Percentiles rank a stretch among this genome's conserved stretches.
phyloP scores from a whole-genome alignment of 2,797 vertebrate species.

The Diplodus puntazzo region DNA sequence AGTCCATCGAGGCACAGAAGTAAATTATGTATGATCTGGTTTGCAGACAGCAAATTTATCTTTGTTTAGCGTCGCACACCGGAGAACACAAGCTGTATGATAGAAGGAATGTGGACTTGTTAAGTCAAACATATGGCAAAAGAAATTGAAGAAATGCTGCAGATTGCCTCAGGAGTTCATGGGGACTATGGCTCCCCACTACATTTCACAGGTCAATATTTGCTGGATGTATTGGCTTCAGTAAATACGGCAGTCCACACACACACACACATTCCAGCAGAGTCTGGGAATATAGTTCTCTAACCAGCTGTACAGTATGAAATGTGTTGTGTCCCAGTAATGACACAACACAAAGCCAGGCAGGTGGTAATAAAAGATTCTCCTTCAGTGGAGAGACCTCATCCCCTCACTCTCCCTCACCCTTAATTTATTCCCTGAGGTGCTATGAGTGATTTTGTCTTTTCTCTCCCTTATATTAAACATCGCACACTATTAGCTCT shows the following conservation, averaged over 20 bases:
- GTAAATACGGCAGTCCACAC: slow-evolving; percentile 69
- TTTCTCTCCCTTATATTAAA: slow-evolving; percentile 89
- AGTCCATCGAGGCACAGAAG: slow-evolving; percentile 42
- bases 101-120: slow-evolving; percentile 61
- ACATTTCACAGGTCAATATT: slow-evolving; percentile 81
- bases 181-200: slow-evolving; percentile 41
- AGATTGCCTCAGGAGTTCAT: slow-evolving; percentile 62
- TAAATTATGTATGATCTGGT: slow-evolving; percentile 73
- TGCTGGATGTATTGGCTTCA: slow-evolving; percentile 72
- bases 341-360: slow-evolving; percentile 79
- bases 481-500: slow-evolving; percentile 93
- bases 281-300: slow-evolving; percentile 67
- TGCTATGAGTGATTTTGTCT: slow-evolving; percentile 87
- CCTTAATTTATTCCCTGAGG: slow-evolving; percentile 93
- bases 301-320: slow-evolving; percentile 62
- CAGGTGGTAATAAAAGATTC: slow-evolving; percentile 90
- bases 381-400: slow-evolving; percentile 88
- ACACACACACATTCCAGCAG: slow-evolving; percentile 64
- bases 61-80: slow-evolving; percentile 58
- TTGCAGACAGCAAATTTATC: slow-evolving; percentile 59
- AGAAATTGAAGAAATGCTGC: slow-evolving; percentile 58
- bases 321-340: slow-evolving; percentile 73
- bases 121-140: slow-evolving; percentile 74
- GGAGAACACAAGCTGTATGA: slow-evolving; percentile 54
- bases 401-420: slow-evolving; percentile 85